A percentile compares a stretch with the other conserved stretches of the same genome.
Conservation (phyloP, 2,113 vertebrate genomes). For the Neofelis nebulosa region DNA sequence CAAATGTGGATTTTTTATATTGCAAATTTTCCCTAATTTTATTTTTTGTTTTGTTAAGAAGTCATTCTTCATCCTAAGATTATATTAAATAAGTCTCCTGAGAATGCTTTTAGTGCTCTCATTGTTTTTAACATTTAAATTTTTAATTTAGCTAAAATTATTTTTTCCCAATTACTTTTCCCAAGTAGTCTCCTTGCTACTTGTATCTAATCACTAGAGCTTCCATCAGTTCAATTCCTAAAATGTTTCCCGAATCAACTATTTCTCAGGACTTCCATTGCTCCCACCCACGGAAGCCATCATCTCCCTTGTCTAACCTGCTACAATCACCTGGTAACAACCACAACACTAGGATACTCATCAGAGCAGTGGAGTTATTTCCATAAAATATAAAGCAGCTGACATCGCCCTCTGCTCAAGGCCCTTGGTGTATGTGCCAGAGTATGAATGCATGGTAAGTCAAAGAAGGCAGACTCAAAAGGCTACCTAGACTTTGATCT, state of each 20-base stretch:
- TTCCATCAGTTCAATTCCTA: not conserved
- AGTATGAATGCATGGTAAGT: not conserved
- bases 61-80: not conserved
- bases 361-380: not conserved
- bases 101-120: not conserved
- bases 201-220: not conserved
- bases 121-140: not conserved
- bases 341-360: not conserved
- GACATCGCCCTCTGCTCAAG: not conserved
- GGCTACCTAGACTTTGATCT: not conserved
- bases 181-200: not conserved
- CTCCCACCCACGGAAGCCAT: not conserved
- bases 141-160: not conserved
- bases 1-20: not conserved
- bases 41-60: not conserved
- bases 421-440: not conserved
- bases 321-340: not conserved
- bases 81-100: not conserved
- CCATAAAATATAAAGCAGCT: not conserved
- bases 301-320: not conserved
- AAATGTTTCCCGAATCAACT: not conserved
- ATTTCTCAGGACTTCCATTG: not conserved
- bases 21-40: not conserved
- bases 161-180: not conserved
- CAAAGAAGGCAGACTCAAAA: not conserved